Base-by-base conservation (phyloP, 2,113 vertebrate genomes). In the Rafetus swinhoei region DNA sequence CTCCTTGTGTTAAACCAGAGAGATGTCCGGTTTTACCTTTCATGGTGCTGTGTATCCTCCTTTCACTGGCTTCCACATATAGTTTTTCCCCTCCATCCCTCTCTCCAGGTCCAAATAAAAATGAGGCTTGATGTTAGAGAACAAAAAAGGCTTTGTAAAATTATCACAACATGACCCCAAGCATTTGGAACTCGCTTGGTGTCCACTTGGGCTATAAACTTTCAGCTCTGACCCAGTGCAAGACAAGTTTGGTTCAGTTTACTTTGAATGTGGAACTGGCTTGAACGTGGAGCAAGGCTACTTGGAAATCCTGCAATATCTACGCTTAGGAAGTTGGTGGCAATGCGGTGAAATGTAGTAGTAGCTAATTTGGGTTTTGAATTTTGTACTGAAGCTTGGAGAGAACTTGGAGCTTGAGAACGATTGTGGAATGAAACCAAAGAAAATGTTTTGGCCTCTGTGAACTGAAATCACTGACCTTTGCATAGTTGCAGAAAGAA, bases 401-500 rank as follows among this genome's bases (percentile, higher is more conserved):
- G 80, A 90, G 62, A 91, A 91, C 50, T 22, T 80, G 32, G 14
- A 24, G 9, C 62, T 89, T 94, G 52, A 62, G 76, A 89, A 87
- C 19, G 57, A 85, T 6, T 32, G 52, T 72, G 27, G 52, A 69
- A 27, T 92, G 77, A 86, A 87, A 85, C 22, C 59, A 84, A 88
- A 55, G 72, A 72, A 93, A 85, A 18, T 54, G 84, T 54, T 93
- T 89, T 45, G 88, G 54, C 81, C 88, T 13, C 81, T 91, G 60
- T 92, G 93, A 86, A 85, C 79, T 93, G 89, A 89, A 95, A 83
- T 89, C 85, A 65, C 83, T 86, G n/a, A 93, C 56, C 79, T 94
- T 93, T 95, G 89, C 85, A 93, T 59, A 94, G 65, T 65, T 91
- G 89, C 80, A 79, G 94, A 91, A 93, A 35, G 79, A 94, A 94